Evolutionary conservation across 2,888 invertebrate genomes (phyloP), one percentile per base, ranked within the genome.

Genomic region (Cephonodes hylas): DNA sequence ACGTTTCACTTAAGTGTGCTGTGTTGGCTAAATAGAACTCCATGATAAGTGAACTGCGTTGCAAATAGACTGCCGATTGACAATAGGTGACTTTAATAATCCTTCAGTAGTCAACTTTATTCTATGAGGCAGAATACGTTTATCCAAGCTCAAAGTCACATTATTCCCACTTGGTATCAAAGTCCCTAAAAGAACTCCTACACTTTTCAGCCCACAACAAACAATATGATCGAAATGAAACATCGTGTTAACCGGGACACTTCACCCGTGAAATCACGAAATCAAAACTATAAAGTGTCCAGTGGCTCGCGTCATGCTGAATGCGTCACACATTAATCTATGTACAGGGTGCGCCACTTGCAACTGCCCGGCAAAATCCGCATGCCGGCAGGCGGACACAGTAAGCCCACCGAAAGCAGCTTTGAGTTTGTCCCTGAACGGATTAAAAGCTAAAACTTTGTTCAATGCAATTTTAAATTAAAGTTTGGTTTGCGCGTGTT

Each of bases 351-450:
- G 72, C 70, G 71, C 76, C 69, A 71, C 74, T 76, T 71, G 72
- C 75, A 74, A 75, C 79, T 76, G 81, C 77, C 80, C 79, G 70
- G 71, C 69, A 69, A 86, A 88, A 89, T 85, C 86, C 84, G 81
- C 76, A 79, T 80, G 76, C 81, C 53, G 53, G 74, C 75, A 70
- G 75, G 79, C 77, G 76, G 85, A 87, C 89, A 83, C 75, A 77
- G 80, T 80, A 85, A 88, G 71, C 70, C 69, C 64, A 67, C 69
- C 67, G 27, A 88, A 89, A 88, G 86, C 88, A 75, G 87, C 85
- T 88, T 85, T 83, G 81, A 88, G 84, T 86, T 87, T 81, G 85
- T 84, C 79, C 79, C 81, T 77, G 80, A 82, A 82, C 73, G 85
- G 86, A 88, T 88, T 88, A 88, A 58, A 61, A 81, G 77, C 76